Conservation (phyloP, 2,797 vertebrate species). For the Microctenopoma lineatum region DNA sequence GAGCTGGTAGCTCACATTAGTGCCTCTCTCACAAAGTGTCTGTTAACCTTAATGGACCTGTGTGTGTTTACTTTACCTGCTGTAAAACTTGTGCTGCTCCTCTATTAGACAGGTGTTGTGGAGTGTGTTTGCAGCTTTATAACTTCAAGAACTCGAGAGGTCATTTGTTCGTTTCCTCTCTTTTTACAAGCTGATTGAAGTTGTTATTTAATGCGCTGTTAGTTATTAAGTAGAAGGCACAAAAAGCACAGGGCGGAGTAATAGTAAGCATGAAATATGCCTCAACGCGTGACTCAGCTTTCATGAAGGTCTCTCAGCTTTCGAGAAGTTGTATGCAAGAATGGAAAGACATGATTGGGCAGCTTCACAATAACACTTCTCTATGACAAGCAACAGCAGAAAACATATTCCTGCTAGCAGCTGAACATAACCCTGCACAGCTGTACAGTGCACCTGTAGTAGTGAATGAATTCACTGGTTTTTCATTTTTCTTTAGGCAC, state of each 20-base stretch:
- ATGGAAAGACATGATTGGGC: neutral
- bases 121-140: neutral
- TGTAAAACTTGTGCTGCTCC: constrained; percentile 3
- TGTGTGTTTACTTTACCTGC: constrained; percentile 17
- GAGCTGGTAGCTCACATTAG: neutral
- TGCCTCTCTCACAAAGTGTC: neutral
- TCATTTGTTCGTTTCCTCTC: neutral
- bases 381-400: neutral
- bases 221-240: neutral
- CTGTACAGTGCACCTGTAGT: neutral
- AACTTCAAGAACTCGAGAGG: neutral
- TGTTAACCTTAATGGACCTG: neutral
- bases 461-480: too few relatives aligned
- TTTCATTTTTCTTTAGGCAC: constrained; percentile 78
- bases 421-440: neutral
- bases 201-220: neutral
- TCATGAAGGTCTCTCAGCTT: constrained; percentile 5
- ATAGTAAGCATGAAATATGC: constrained; percentile 4
- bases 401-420: neutral
- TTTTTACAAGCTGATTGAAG: neutral
- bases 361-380: neutral
- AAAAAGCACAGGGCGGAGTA: neutral
- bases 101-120: constrained; percentile 14
- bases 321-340: neutral
- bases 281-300: neutral